These are phyloP conservation scores for Tenthredo mesomela DNA, from an alignment of 2,888 invertebrate genomes.

Conservation along the genomic window DNA sequence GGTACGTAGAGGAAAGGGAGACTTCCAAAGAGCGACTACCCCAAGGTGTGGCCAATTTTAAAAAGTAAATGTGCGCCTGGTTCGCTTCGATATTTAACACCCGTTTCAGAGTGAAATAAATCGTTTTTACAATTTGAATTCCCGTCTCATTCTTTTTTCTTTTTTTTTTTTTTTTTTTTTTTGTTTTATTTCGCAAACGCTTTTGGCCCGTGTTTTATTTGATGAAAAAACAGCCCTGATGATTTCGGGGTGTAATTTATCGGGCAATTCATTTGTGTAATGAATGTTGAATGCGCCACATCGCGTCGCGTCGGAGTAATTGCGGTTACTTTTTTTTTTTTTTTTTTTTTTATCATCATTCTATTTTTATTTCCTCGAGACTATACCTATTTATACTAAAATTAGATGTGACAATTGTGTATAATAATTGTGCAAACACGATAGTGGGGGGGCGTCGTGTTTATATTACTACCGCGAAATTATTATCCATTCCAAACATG, in stretches of 20 bases:
- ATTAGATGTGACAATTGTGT: neutral
- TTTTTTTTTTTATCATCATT: neutral
- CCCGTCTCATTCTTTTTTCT: neutral
- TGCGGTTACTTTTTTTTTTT: neutral
- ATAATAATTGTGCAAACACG: neutral
- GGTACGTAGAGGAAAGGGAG: neutral
- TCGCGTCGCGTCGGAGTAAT: neutral
- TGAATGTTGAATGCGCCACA: neutral
- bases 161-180: neutral
- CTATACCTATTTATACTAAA: neutral
- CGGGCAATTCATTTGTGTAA: neutral
- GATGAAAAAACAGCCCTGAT: neutral
- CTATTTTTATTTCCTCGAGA: neutral
- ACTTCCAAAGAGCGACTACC: neutral
- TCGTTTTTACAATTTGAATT: neutral
- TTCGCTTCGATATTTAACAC: neutral
- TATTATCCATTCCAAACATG: conserved; percentile 28
- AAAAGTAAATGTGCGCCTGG: neutral
- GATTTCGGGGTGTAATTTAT: neutral
- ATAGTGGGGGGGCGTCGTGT: neutral
- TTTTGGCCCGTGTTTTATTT: neutral
- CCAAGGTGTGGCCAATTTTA: conserved; percentile 44
- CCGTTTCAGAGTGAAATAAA: neutral
- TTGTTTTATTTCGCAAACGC: neutral
- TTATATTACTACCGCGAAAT: neutral